phyloP scores from a whole-genome alignment of 2,888 invertebrate genomes.

The Cephus nigrinus region DNA sequence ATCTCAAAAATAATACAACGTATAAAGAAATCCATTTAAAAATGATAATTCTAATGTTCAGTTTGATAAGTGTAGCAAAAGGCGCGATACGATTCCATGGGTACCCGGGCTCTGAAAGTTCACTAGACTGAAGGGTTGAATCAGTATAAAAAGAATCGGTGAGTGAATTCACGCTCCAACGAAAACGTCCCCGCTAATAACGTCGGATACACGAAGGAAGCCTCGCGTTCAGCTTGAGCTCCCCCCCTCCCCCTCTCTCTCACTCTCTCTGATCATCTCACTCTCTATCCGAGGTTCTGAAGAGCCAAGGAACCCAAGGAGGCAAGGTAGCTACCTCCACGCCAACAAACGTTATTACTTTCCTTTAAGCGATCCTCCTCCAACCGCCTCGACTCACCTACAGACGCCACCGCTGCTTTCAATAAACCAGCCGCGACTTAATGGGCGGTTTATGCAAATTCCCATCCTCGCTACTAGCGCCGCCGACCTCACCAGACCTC shows the following conservation, averaged over 20 bases:
- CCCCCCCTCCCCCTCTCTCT: constrained; percentile 6
- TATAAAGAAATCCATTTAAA: background rate
- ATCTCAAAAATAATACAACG: too few relatives aligned
- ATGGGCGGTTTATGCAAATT: constrained; percentile 58
- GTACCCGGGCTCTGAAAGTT: background rate
- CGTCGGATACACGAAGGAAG: constrained; percentile 22
- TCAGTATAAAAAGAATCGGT: constrained; percentile 16
- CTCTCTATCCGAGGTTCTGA: background rate
- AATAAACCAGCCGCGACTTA: constrained; percentile 55
- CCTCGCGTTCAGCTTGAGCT: constrained; percentile 18
- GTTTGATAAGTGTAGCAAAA: background rate
- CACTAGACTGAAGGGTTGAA: background rate
- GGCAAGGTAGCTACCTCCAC: constrained; percentile 24
- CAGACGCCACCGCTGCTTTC: constrained; percentile 48
- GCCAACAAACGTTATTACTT: constrained; percentile 53
- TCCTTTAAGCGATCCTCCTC: constrained; percentile 49
- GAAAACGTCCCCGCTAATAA: constrained; percentile 40
- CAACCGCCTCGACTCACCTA: constrained; percentile 40
- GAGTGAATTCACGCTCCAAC: constrained; percentile 24
- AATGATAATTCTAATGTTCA: background rate
- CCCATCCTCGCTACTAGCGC: constrained; percentile 36
- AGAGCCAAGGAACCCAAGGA: constrained; percentile 13
- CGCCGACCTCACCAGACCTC: constrained; percentile 13
- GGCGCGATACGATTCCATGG: background rate
- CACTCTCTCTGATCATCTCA: background rate